Base-by-base conservation (phyloP, 1,140 invertebrate species). In the Trichonephila inaurata region DNA sequence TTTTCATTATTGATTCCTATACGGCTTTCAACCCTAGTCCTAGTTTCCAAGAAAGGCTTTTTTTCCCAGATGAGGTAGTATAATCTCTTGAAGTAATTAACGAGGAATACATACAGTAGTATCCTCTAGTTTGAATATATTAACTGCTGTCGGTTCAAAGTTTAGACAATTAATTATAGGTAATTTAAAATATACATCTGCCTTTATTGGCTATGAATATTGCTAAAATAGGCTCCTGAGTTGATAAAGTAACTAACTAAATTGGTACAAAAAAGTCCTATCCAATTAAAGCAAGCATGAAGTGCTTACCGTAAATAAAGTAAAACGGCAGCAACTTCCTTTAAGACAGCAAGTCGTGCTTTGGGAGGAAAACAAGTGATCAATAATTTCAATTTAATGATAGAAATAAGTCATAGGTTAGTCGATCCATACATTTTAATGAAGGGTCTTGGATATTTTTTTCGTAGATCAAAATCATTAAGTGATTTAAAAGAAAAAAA, bases 301-400 rank as follows among this genome's bases (percentile, higher is more conserved):
- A 33, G 72, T 40, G 7, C 28, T 16, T 40, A 16, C 14, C 10
- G 4, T 28, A 77, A 77, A 28, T 40, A 33, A 40, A 77, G 16
- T 28, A 77, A 33, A 16, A 18, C 16, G 16, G 28, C 18, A 12
- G 72, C 28, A 33, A 77, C 72, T 77, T 77, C 72, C 72, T 77
- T 40, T 28, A 77, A 24, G 72, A 77, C 72, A 77, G 33, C 72
- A 77, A 77, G 33, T 77, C 72, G 72, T 77, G 72, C 33, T 77
- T 77, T 40, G 14, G 28, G 33, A 77, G 33, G 72, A 77, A 33
- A 77, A 77, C 28, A 77, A 77, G 33, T 77, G 72, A 77, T 77
- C 72, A 77, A 77, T 77, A 77, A 77, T 77, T 77, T 77, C 24
- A 33, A 18, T 77, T 77, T 77, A 77, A 77, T 77, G 72, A 77